A percentile compares a stretch with the other conserved stretches of the same genome.
Evolutionary conservation across 2,797 vertebrate species (phyloP).

Genomic region (Tapirus indicus): DNA sequence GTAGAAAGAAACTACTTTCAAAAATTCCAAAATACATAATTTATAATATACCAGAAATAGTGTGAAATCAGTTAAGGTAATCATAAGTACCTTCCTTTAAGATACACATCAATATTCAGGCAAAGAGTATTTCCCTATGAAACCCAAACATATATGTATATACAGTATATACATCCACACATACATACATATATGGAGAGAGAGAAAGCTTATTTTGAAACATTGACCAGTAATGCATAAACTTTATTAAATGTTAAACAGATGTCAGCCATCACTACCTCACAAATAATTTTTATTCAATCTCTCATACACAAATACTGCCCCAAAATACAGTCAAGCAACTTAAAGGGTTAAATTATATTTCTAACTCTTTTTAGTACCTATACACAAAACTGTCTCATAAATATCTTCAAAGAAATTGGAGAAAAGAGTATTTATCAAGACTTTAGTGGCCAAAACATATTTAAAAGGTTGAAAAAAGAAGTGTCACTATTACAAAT

Average conservation of each 20-base stretch:
- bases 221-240: not conserved
- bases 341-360: constrained; percentile 57
- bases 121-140: constrained; percentile 22
- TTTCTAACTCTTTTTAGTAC: constrained; percentile 2
- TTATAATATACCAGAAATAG: constrained; percentile 46
- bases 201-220: constrained; percentile 48
- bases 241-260: constrained; percentile 53
- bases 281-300: constrained; percentile 59
- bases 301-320: not conserved
- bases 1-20: constrained; percentile 14
- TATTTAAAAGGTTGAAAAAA: not conserved
- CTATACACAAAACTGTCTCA: constrained; percentile 16
- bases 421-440: constrained; percentile 39
- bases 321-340: not conserved
- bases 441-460: not conserved
- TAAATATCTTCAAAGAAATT: constrained; percentile 38
- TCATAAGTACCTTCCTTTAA: constrained; percentile 17
- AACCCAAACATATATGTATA: not conserved
- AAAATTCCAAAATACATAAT: constrained; percentile 47
- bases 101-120: constrained; percentile 17
- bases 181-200: not conserved
- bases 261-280: constrained; percentile 10
- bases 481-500: constrained; percentile 34
- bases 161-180: not conserved
- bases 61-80: constrained; percentile 20